These are phyloP conservation scores for Benthosema pterotum DNA, from an alignment of 2,797 vertebrate species.

Conservation along the genomic window DNA sequence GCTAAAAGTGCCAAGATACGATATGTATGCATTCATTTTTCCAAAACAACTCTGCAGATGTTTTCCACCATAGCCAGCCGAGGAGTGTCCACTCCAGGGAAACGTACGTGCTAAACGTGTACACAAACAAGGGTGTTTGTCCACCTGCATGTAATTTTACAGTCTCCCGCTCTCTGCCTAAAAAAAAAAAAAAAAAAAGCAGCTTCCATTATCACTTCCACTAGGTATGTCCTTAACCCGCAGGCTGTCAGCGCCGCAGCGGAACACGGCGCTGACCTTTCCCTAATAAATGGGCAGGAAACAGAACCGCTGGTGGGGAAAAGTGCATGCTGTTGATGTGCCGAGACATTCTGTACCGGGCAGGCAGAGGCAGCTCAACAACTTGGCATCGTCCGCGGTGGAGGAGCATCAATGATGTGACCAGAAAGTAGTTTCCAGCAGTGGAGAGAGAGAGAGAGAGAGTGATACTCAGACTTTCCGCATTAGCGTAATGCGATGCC, in stretches of 20 bases:
- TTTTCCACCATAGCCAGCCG: conserved; percentile 29
- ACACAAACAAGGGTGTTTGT: conserved; percentile 17
- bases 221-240: conserved; percentile 23
- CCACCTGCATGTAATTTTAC: conserved; percentile 1
- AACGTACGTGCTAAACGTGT: not conserved
- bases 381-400: conserved; percentile 38
- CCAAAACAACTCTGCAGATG: conserved; percentile 24
- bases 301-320: conserved; percentile 23
- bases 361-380: conserved; percentile 18
- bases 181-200: no score
- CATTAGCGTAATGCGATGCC: conserved; percentile 47
- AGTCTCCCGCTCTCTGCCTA: conserved; percentile 19
- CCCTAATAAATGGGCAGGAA: conserved; percentile 44
- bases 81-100: conserved; percentile 5
- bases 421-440: conserved; percentile 64
- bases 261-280: conserved; percentile 56
- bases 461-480: conserved; percentile 61
- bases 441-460: no score
- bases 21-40: conserved; percentile 8
- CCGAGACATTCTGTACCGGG: conserved; percentile 45
- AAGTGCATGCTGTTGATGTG: conserved; percentile 19
- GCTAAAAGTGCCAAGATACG: not conserved
- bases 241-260: not conserved
- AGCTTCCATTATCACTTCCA: conserved; percentile 30
- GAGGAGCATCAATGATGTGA: conserved; percentile 46